Evolutionary conservation across 1,140 invertebrate genomes (phyloP).

Genomic region (Bombus difficillimus): DNA sequence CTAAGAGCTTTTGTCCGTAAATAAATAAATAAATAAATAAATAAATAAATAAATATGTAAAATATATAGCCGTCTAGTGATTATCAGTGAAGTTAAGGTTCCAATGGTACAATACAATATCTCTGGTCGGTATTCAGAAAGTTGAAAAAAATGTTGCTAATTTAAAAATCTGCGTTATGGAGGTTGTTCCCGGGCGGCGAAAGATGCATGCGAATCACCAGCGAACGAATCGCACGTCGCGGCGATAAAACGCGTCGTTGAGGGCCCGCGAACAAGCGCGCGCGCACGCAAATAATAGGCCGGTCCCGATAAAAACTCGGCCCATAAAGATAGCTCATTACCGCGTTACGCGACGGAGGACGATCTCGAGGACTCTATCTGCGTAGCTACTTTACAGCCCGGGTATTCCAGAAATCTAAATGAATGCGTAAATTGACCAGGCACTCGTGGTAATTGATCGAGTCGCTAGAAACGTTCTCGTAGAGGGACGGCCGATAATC

Average conservation of each 20-base stretch:
- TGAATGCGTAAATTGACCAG: constrained; percentile 30
- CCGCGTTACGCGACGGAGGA: constrained; percentile 1
- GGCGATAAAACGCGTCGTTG: constrained; percentile 31
- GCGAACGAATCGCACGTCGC: neutral
- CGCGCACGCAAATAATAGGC: constrained; percentile 36
- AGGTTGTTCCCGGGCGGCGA: neutral
- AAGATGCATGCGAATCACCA: neutral
- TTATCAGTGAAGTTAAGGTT: neutral
- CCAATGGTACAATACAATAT: neutral
- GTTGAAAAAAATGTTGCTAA: neutral
- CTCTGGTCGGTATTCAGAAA: neutral
- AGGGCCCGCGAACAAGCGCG: neutral
- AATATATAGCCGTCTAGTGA: no score
- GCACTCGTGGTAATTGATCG: constrained; percentile 31
- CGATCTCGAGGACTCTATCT: constrained; percentile 34
- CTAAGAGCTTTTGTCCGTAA: no score
- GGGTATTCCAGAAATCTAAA: constrained; percentile 46
- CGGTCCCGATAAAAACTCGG: constrained; percentile 26
- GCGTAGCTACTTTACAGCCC: neutral
- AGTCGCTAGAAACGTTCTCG: constrained; percentile 10
- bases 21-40: no score
- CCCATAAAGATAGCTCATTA: constrained; percentile 40
- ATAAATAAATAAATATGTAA: no score
- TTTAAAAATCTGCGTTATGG: neutral
- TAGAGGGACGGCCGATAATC: constrained; percentile 24